Conservation (phyloP, 2,113 vertebrate genomes). For the Gavialis gangeticus region DNA sequence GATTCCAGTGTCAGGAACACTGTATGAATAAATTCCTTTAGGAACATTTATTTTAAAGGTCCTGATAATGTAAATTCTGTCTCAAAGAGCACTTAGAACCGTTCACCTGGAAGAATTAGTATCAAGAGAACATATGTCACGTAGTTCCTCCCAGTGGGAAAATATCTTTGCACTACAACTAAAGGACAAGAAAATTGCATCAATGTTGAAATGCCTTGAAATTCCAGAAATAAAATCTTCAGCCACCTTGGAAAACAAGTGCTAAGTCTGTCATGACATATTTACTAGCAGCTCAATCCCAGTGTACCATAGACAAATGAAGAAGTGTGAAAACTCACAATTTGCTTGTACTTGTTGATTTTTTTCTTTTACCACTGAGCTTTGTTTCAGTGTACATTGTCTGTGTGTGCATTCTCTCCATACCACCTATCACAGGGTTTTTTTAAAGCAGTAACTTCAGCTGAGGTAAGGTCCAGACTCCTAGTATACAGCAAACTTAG, state of each 20-base stretch:
- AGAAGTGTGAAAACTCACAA: background rate
- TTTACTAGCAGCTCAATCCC: background rate
- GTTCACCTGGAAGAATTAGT: background rate
- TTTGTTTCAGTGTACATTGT: fast-evolving
- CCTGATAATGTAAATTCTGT: fast-evolving
- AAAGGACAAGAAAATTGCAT: fast-evolving
- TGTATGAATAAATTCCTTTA: fast-evolving
- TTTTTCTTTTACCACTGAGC: no score
- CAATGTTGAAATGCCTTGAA: background rate
- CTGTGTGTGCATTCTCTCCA: background rate
- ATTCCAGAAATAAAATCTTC: fast-evolving
- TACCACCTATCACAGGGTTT: background rate
- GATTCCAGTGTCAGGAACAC: background rate
- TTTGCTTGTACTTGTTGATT: fast-evolving
- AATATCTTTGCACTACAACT: background rate
- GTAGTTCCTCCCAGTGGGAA: background rate
- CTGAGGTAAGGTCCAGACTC: background rate
- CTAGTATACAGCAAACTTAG: background rate
- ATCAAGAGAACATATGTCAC: fast-evolving
- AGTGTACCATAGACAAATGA: background rate
- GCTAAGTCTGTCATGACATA: background rate
- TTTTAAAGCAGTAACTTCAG: no score
- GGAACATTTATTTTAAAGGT: background rate
- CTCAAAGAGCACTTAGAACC: no score
- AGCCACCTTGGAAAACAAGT: background rate